Conservation (phyloP, 2,888 invertebrate species). For the Dione juno region DNA sequence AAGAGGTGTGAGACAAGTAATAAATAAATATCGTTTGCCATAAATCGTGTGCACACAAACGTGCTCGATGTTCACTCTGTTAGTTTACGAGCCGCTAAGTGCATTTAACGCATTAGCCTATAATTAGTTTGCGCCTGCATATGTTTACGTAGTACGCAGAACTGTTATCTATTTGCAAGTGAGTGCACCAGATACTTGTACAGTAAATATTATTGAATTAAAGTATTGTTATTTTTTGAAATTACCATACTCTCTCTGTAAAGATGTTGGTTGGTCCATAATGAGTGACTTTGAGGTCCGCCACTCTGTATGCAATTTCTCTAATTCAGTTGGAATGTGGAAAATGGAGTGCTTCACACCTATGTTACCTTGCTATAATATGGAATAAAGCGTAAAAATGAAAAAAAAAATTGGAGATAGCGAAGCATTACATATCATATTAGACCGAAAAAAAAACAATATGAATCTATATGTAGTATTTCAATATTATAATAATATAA, state of each 20-base stretch:
- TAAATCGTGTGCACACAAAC: constrained; percentile 25
- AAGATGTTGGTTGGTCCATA: neutral
- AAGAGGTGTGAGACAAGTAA: constrained; percentile 2
- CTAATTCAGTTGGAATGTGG: no score
- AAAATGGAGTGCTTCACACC: no score
- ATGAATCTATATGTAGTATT: no score
- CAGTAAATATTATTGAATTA: neutral
- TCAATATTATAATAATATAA: no score
- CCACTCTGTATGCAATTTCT: no score
- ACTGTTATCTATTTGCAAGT: neutral
- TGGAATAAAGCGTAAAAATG: no score
- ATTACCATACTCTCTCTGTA: neutral
- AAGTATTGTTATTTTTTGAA: neutral
- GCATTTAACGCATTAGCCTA: neutral
- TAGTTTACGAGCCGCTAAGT: constrained; percentile 14
- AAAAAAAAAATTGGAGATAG: no score
- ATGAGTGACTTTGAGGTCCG: no score
- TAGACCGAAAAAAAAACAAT: no score
- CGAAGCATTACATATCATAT: no score
- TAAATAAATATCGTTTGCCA: constrained; percentile 4
- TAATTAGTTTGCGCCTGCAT: neutral
- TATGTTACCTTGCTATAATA: no score
- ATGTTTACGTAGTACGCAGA: neutral
- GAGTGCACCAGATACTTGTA: no score
- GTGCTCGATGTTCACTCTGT: constrained; percentile 19